phyloP scores from a whole-genome alignment of 2,113 vertebrate genomes.

The Nesoenas mayeri region DNA sequence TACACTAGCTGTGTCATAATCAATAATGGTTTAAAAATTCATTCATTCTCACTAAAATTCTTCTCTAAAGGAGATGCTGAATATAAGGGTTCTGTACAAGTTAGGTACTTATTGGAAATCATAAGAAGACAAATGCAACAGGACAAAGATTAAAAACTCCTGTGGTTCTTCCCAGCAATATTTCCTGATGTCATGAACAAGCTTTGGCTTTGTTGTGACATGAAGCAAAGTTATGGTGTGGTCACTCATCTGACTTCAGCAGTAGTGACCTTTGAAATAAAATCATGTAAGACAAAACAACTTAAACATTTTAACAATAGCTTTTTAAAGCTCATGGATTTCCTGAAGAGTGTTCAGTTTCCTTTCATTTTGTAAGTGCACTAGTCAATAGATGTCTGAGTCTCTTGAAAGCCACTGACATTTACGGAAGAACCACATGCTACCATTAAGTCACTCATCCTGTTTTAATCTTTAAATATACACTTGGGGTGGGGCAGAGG shows the following conservation, averaged over 20 bases:
- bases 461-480: neutral
- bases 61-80: neutral
- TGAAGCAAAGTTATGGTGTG: neutral
- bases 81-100: neutral
- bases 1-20: slow-evolving; percentile 27
- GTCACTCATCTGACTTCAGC: neutral
- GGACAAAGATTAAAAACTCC: neutral
- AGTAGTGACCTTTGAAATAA: neutral
- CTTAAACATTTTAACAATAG: neutral
- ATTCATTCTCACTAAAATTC: slow-evolving; percentile 7
- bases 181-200: neutral
- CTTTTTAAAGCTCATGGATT: neutral
- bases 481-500: rapidly evolving
- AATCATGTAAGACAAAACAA: neutral
- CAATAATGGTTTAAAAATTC: slow-evolving; percentile 15
- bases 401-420: neutral
- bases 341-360: neutral
- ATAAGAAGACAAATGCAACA: neutral
- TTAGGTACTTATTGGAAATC: neutral
- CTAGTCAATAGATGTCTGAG: neutral
- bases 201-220: neutral
- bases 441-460: neutral
- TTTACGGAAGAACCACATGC: neutral
- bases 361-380: neutral
- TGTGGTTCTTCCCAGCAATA: neutral